Evolutionary conservation across 2,113 vertebrate species (phyloP).

Genomic region (Cervus canadensis): DNA sequence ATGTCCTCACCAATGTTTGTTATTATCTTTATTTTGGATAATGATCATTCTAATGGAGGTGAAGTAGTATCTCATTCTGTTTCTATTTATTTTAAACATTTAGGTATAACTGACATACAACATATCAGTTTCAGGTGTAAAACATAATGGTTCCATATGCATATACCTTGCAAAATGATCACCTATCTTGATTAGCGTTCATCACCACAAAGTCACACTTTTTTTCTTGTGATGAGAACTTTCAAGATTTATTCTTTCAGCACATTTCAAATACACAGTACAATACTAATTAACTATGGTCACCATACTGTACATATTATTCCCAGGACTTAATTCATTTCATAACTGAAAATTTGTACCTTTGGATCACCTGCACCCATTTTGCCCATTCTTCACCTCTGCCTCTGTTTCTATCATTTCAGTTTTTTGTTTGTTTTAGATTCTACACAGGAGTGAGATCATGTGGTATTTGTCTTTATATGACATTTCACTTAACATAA

Average conservation of each 20-base stretch:
- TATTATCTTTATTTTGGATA: neutral
- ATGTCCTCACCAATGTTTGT: neutral
- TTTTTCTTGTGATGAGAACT: neutral
- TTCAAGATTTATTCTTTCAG: neutral
- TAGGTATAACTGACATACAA: neutral
- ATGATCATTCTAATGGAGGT: neutral
- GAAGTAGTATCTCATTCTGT: neutral
- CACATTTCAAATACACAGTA: neutral
- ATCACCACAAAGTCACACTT: neutral
- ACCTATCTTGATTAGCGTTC: neutral
- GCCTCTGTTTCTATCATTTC: neutral
- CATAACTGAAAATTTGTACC: neutral
- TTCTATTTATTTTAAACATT: neutral
- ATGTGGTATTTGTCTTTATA: neutral
- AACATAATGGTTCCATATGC: neutral
- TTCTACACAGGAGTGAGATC: neutral
- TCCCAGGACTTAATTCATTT: neutral
- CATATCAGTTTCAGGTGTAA: neutral
- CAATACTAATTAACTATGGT: neutral
- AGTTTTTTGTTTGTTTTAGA: neutral
- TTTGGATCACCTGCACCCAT: neutral
- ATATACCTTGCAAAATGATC: neutral
- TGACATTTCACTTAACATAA: neutral
- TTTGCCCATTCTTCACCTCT: neutral
- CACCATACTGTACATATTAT: neutral